Percentiles rank a stretch among this genome's conserved stretches.
Conservation (phyloP, 1,140 invertebrate genomes). For the Popillia japonica region DNA sequence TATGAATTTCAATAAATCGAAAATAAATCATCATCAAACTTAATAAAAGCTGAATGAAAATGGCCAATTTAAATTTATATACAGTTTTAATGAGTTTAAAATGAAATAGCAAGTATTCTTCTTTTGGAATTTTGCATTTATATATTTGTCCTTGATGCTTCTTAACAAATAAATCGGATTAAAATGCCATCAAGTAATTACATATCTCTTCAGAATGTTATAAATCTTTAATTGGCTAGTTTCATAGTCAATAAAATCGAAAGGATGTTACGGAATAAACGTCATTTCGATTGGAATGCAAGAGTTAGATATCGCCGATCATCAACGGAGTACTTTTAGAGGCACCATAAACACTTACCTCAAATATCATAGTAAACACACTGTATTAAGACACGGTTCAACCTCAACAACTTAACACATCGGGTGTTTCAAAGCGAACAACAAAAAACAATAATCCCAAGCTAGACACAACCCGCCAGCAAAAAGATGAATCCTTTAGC, state of each 20-base stretch:
- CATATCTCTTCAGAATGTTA: too few species aligned
- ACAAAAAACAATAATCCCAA: constrained; percentile 22
- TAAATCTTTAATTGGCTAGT: background rate
- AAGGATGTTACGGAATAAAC: background rate
- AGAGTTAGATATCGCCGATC: background rate
- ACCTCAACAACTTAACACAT: constrained; percentile 32
- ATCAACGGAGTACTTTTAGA: background rate
- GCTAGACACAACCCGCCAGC: constrained; percentile 30
- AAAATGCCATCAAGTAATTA: too few species aligned
- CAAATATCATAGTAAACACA: constrained; percentile 27
- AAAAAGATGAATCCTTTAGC: constrained; percentile 38
- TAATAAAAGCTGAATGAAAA: background rate
- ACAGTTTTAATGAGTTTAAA: too few species aligned
- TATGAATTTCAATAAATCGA: background rate
- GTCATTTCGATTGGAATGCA: constrained; percentile 17
- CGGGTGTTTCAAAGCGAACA: background rate
- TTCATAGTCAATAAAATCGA: background rate
- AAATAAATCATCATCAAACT: background rate
- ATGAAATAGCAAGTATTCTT: too few species aligned
- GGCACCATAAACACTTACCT: constrained; percentile 24
- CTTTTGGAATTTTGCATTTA: too few species aligned
- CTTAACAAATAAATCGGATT: too few species aligned
- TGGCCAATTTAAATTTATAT: too few species aligned
- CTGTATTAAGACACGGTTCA: constrained; percentile 18
- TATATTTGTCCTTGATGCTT: too few species aligned